phyloP scores from a whole-genome alignment of 2,113 vertebrate genomes.

The Narcine bancroftii region DNA sequence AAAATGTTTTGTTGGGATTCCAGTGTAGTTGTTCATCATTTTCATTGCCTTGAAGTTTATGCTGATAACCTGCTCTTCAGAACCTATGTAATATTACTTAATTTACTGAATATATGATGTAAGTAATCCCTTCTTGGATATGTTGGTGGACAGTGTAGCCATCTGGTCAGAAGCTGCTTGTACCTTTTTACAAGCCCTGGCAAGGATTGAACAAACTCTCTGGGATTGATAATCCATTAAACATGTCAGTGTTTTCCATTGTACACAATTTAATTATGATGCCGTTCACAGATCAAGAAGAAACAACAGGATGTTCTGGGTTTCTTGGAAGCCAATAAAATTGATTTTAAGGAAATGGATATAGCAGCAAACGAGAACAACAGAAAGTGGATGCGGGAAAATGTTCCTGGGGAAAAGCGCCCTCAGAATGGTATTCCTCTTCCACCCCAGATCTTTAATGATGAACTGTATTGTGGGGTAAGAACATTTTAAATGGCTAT shows the following conservation, averaged over 20 bases:
- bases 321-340: slow-evolving; percentile 90
- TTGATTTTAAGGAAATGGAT: slow-evolving; percentile 84
- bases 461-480: slow-evolving; percentile 89
- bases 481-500: slow-evolving; percentile 43
- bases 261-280: background rate
- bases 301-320: slow-evolving; percentile 95
- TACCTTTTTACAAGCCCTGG: background rate
- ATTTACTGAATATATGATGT: no score
- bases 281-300: slow-evolving; percentile 80
- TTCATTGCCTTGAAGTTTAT: no score
- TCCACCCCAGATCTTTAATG: slow-evolving; percentile 96
- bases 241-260: background rate
- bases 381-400: slow-evolving; percentile 92
- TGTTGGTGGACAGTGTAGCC: background rate
- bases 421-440: slow-evolving; percentile 89
- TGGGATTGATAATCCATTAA: no score
- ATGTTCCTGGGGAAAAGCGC: slow-evolving; percentile 87
- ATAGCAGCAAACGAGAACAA: slow-evolving; percentile 93
- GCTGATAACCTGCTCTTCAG: no score
- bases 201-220: background rate
- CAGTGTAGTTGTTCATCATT: no score
- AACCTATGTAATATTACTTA: no score
- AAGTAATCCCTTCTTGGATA: background rate
- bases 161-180: background rate
- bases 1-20: no score